Conservation (phyloP, 2,113 vertebrate genomes). For the Cinclus mexicanus region DNA sequence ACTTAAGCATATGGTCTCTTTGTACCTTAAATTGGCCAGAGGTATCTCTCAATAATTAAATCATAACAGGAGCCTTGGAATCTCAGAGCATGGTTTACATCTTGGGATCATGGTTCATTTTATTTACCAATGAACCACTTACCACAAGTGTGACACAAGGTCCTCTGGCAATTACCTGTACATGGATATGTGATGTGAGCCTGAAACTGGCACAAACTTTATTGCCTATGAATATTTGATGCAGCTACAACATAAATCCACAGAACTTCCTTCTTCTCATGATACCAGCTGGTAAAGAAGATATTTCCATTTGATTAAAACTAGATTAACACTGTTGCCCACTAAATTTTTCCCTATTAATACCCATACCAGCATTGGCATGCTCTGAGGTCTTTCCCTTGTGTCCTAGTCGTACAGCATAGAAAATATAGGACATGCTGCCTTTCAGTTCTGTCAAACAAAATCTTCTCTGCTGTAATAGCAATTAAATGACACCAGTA, state of each 20-base stretch:
- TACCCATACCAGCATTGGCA: neutral
- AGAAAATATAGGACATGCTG: neutral
- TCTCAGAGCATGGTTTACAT: neutral
- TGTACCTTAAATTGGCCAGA: neutral
- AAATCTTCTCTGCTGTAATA: neutral
- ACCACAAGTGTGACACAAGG: neutral
- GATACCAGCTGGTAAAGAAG: neutral
- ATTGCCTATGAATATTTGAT: neutral
- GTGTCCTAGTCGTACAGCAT: neutral
- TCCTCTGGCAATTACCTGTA: neutral
- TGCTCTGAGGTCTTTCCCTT: neutral
- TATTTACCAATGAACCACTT: neutral
- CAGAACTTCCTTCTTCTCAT: neutral
- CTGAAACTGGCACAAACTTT: neutral
- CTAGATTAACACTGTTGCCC: neutral
- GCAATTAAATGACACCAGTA: neutral
- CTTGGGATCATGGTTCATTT: neutral
- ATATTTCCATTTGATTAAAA: neutral
- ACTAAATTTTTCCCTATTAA: neutral
- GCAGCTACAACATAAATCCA: neutral
- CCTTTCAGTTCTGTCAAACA: neutral
- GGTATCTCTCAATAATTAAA: neutral
- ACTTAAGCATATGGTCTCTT: neutral
- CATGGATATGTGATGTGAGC: neutral
- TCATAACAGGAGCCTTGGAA: neutral